These are phyloP conservation scores for Anagyrus pseudococci DNA, from an alignment of 2,888 invertebrate genomes.

Conservation along the genomic window DNA sequence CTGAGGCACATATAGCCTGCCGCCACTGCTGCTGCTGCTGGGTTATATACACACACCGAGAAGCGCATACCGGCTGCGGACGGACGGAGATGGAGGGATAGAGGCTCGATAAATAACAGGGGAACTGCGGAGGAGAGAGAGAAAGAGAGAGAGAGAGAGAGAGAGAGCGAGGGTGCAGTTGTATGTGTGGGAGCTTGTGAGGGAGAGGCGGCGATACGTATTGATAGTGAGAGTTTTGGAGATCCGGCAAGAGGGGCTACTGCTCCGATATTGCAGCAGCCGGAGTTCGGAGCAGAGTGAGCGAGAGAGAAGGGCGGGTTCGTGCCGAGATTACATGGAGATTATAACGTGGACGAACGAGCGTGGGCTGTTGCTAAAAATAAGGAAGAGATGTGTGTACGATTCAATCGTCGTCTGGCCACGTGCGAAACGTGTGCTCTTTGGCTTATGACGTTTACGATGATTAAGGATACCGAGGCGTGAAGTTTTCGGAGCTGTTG, in stretches of 20 bases:
- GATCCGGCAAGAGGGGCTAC: background rate
- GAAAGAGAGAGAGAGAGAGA: slow-evolving; percentile 52
- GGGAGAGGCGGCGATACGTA: slow-evolving; percentile 4
- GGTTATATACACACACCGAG: background rate
- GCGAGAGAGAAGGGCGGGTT: background rate
- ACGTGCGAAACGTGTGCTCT: too few species aligned
- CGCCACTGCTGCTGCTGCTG: too few species aligned
- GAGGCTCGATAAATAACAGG: background rate
- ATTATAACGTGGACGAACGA: too few species aligned
- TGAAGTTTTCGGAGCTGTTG: too few species aligned
- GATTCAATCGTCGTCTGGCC: too few species aligned
- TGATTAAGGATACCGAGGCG: too few species aligned
- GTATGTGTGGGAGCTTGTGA: background rate
- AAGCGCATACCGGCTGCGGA: background rate
- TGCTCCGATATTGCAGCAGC: background rate
- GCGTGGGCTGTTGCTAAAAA: too few species aligned
- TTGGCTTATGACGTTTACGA: too few species aligned
- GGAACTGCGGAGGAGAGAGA: slow-evolving; percentile 57
- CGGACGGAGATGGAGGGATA: background rate
- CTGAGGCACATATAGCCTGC: too few species aligned
- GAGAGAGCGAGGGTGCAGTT: slow-evolving; percentile 33
- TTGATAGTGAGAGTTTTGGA: background rate
- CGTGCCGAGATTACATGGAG: background rate
- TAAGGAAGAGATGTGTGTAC: too few species aligned
- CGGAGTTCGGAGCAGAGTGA: too few species aligned